phyloP scores from a whole-genome alignment of 2,113 vertebrate genomes.

The Gymnogyps californianus region DNA sequence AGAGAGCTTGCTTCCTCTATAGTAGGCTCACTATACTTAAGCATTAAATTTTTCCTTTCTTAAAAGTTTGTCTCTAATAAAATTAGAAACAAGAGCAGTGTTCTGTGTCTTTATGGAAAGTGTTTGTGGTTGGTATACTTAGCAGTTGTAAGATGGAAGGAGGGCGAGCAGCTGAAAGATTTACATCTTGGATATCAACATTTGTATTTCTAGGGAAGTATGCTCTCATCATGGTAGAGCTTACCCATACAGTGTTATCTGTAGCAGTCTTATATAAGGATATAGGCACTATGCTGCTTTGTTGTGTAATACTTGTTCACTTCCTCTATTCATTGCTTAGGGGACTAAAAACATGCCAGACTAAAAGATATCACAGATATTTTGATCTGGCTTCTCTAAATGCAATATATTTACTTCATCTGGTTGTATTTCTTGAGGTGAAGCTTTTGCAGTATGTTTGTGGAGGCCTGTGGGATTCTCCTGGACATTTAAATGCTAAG shows the following conservation, averaged over 20 bases:
- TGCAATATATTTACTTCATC: not conserved
- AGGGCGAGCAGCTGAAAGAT: not conserved
- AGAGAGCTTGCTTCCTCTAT: not conserved
- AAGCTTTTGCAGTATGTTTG: not conserved
- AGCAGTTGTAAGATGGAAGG: not conserved
- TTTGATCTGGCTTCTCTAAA: not conserved
- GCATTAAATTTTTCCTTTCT: not conserved
- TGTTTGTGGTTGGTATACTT: not conserved
- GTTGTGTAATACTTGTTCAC: not conserved
- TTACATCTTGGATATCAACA: not conserved
- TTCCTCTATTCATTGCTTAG: accelerated
- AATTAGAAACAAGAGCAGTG: not conserved
- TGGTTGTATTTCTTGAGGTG: not conserved
- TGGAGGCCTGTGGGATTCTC: not conserved
- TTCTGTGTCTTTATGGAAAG: not conserved
- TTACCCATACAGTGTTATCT: not conserved
- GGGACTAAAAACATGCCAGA: not conserved
- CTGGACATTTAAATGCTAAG: not conserved
- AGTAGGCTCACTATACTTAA: not conserved
- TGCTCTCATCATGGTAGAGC: not conserved
- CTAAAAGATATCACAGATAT: not conserved
- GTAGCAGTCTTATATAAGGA: not conserved
- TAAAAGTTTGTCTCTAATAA: not conserved
- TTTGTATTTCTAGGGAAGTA: not conserved
- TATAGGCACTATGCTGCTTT: not conserved